Evolutionary conservation across 2,113 vertebrate genomes (phyloP).

Genomic region (Macquaria ambigua): DNA sequence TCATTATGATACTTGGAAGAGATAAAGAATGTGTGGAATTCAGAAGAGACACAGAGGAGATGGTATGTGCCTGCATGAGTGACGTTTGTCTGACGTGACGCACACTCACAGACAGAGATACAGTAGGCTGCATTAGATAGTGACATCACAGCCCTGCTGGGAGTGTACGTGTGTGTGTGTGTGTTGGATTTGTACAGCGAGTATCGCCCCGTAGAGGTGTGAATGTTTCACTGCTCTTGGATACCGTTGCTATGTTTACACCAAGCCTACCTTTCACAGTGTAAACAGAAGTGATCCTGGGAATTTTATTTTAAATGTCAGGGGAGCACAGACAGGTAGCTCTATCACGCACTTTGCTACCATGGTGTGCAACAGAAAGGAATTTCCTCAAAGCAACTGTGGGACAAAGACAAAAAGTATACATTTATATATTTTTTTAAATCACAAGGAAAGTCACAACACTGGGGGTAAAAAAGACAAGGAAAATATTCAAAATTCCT

Average conservation of each 20-base stretch:
- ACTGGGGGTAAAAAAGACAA: neutral
- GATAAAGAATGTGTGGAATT: conserved; percentile 66
- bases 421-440: no score
- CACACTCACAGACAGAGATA: conserved; percentile 5
- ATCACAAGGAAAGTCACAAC: neutral
- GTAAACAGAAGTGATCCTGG: conserved; percentile 68
- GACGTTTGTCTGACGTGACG: conserved; percentile 47
- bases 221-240: conserved; percentile 38
- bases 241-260: conserved; percentile 75
- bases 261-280: conserved; percentile 39
- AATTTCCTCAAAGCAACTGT: conserved; percentile 35
- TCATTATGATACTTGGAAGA: conserved; percentile 27
- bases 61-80: neutral
- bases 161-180: conserved; percentile 34
- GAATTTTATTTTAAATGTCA: conserved; percentile 67
- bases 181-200: conserved; percentile 1
- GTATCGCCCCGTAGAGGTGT: conserved; percentile 41
- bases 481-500: conserved; percentile 15
- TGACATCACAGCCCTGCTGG: conserved; percentile 39
- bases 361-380: conserved; percentile 43
- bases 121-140: neutral
- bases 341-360: conserved; percentile 36
- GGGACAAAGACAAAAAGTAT: neutral
- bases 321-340: conserved; percentile 41
- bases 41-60: neutral